Conservation (phyloP, 2,113 vertebrate species). For the Dromas ardeola region DNA sequence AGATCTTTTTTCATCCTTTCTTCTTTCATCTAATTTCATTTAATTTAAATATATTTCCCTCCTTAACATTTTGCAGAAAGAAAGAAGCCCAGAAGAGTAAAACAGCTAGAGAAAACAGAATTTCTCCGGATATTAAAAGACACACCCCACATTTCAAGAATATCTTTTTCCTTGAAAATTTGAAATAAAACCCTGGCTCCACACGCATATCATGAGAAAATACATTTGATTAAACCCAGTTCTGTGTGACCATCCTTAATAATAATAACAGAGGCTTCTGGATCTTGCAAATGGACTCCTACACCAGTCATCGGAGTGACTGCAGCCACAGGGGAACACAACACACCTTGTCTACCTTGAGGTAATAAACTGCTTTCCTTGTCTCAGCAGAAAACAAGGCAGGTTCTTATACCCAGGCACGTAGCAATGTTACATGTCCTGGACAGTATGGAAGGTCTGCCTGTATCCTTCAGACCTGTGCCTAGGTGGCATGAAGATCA, state of each 20-base stretch:
- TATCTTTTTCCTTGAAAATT: neutral
- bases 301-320: neutral
- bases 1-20: neutral
- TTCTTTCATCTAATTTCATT: neutral
- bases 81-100: neutral
- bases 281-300: neutral
- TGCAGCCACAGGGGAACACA: neutral
- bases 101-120: neutral
- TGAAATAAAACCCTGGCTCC: neutral
- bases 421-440: neutral
- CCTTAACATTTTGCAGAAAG: neutral
- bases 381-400: neutral
- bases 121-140: neutral
- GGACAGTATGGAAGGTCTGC: neutral
- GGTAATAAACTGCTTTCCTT: neutral
- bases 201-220: neutral
- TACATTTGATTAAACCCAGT: neutral
- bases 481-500: neutral
- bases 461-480: neutral
- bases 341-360: neutral
- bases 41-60: conserved; percentile 7
- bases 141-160: neutral
- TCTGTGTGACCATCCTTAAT: neutral
- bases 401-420: neutral
- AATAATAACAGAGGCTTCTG: neutral